Evolutionary conservation across 1,140 invertebrate genomes (phyloP), one percentile per base, ranked within the genome.

Genomic region (Drosophila bocki): DNA sequence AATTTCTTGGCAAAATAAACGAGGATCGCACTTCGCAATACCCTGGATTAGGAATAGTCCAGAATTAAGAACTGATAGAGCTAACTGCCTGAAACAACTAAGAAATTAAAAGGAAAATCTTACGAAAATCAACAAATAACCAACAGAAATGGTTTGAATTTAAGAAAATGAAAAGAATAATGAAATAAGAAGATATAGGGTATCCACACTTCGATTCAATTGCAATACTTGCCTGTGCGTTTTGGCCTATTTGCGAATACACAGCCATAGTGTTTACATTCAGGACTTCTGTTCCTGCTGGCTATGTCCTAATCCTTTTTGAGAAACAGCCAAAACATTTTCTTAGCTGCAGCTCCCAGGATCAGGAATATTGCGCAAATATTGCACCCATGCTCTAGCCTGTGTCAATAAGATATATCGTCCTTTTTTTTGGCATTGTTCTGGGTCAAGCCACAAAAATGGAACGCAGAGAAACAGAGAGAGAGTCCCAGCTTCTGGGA

Each of bases 351-450:
- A 45, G 63, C 47, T 29, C 13, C 53, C 15, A 26, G 54, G 84
- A 85, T 84, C 80, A 78, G 69, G 50, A 78, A 78, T 80, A 84
- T 87, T 87, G 84, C 84, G 84, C 84, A 74, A 80, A 83, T 80
- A 88, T 88, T 87, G 84, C 84, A 78, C 11, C 62, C 22, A 22
- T 22, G 22, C 22, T 22, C 22, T 22, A 42, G 67, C 22, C 67
- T 67, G 62, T 76, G 61, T 77, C 75, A 76, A 77, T 77, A 67
- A 57, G 58, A 78, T 78, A 78, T 62, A 79, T 71, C 44, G 45
- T 75, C 45, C 42, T 63, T 63, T 39, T 48, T n/a, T 48, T 37
- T 47, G 8, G 44, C 32, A 45, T 84, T 85, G 71, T 79, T 26
- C 44, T 67, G 39, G 68, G 48, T 50, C 64, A 70, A 84, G 86